Base-by-base conservation (phyloP, 2,888 invertebrate genomes). In the Cantharis rustica region DNA sequence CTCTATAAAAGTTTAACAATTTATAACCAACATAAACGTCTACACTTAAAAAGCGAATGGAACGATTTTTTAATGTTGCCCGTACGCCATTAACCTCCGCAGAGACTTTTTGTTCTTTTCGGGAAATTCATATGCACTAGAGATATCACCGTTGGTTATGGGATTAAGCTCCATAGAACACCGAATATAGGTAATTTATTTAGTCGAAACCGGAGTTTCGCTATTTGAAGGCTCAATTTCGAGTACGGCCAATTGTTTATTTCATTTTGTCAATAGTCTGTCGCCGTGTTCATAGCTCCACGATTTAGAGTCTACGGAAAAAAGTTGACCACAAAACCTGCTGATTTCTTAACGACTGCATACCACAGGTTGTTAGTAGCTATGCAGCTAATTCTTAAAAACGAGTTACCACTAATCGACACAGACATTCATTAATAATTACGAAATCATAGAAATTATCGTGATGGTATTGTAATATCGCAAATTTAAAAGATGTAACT, bases 261-360 rank as follows among this genome's bases (percentile, higher is more conserved):
- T n/a, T 47, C n/a, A 47, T 13, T 47, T 47, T n/a, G 47, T 81
- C 84, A 83, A 80, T 66, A 71, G 66, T 76, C 16, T 73, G 73
- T 68, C 74, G 61, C 17, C 72, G 71, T 69, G 79, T 83, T 84
- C 84, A 83, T 84, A 84, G 84, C 82, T 82, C 77, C 75, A 79
- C 83, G 85, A 85, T 85, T 84, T 85, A 85, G 82, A 80, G 79
- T 79, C 78, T 84, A 84, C 83, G 84, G 83, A 83, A 77, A 47
- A 47, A 81, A 79, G 79, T 75, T 80, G 80, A 84, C 82, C 83
- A 82, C 82, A 81, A 81, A 82, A 83, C 84, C 84, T 85, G 85
- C 83, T 82, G 84, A 84, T 83, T 84, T 85, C 84, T 84, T 82
- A 80, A 81, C 81, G 79, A 71, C 79, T 82, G 81, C 83, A 81